Evolutionary conservation across 2,888 invertebrate genomes (phyloP).

Genomic region (Quadriops clusia): DNA sequence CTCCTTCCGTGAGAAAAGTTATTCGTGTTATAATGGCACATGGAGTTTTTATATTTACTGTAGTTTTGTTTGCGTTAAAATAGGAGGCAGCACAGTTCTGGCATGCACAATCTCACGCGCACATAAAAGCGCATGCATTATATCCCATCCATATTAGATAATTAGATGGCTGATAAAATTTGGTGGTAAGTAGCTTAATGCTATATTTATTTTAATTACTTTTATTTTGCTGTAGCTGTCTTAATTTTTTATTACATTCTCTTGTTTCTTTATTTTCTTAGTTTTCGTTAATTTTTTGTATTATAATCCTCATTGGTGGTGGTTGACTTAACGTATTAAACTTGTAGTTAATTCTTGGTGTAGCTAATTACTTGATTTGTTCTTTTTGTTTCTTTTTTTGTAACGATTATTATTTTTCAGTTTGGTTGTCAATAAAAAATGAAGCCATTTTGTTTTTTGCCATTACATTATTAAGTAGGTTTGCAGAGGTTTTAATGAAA

Average conservation of each 20-base stretch:
- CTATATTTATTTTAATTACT: no score
- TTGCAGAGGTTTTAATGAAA: no score
- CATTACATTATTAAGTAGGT: no score
- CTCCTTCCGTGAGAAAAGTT: conserved; percentile 8
- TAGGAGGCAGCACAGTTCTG: conserved; percentile 37
- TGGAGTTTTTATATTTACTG: conserved; percentile 31
- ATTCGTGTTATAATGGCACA: conserved; percentile 21
- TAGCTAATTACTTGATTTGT: no score
- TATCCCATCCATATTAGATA: conserved; percentile 36
- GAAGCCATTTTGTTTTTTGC: no score
- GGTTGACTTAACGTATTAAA: no score
- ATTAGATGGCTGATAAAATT: conserved; percentile 34
- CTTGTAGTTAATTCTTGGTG: no score
- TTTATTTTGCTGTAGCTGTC: no score
- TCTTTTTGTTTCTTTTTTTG: no score
- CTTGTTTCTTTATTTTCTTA: conserved; percentile 11
- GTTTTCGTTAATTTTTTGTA: conserved; percentile 18
- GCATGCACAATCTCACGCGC: conserved; percentile 36
- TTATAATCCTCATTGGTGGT: conserved; percentile 18
- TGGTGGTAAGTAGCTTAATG: conserved; percentile 37
- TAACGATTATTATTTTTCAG: no score
- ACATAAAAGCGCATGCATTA: conserved; percentile 37
- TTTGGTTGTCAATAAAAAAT: no score
- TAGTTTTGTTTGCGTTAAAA: conserved; percentile 36
- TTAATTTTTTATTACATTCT: conserved; percentile 28